Percentiles rank a stretch among this genome's conserved stretches.
phyloP scores from a whole-genome alignment of 2,888 invertebrate species.

The Sthenelais limicola region DNA sequence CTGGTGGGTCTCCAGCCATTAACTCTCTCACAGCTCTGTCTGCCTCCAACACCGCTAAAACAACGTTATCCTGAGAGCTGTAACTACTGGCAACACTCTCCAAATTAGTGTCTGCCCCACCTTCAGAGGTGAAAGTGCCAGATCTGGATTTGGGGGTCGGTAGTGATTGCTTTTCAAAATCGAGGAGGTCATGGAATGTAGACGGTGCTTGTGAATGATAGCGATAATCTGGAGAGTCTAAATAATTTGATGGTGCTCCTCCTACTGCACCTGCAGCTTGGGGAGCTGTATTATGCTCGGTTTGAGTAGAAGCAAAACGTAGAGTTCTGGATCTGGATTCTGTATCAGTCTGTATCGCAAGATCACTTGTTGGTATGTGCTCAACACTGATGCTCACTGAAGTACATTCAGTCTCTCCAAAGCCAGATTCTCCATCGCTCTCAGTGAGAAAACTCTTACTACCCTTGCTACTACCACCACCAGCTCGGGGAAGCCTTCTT shows the following conservation, averaged over 20 bases:
- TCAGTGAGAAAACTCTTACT: conserved; percentile 1
- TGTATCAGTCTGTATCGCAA: neutral
- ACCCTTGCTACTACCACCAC: neutral
- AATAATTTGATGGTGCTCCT: too few relatives aligned
- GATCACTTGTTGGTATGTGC: neutral
- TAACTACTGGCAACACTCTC: conserved; percentile 13
- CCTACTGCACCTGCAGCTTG: too few relatives aligned
- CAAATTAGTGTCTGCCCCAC: neutral
- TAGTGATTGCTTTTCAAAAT: too few relatives aligned
- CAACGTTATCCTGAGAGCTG: conserved; percentile 35
- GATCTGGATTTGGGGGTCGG: too few relatives aligned
- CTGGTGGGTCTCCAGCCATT: conserved; percentile 30
- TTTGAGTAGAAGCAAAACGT: conserved; percentile 11
- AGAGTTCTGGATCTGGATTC: neutral
- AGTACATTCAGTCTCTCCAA: conserved; percentile 24
- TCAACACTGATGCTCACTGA: conserved; percentile 7
- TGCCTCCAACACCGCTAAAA: conserved; percentile 45
- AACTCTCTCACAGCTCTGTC: conserved; percentile 41
- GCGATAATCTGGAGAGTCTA: too few relatives aligned
- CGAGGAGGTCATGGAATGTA: too few relatives aligned
- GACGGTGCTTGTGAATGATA: too few relatives aligned
- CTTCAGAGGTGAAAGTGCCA: neutral
- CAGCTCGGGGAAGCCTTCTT: conserved; percentile 8
- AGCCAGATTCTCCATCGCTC: conserved; percentile 46
- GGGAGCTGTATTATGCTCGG: too few relatives aligned